phyloP scores from a whole-genome alignment of 92 coral and sea anemone genomes.

The Blastomussa wellsi region DNA sequence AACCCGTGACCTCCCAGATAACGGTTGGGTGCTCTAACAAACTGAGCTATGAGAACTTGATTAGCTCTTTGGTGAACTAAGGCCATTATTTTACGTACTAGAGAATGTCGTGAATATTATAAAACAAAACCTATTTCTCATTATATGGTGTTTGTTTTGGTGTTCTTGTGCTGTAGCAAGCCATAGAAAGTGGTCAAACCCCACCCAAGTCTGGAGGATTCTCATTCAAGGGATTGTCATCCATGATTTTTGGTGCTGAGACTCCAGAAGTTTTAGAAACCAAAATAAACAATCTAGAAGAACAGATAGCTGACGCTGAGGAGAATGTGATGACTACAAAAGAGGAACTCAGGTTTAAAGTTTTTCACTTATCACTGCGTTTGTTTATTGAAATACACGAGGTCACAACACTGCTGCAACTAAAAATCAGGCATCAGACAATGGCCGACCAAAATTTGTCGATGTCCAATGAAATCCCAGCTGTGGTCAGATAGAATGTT shows the following conservation, averaged over 20 bases:
- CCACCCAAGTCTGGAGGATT: constrained; percentile 81
- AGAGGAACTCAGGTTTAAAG: constrained; percentile 81
- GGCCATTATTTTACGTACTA: no score
- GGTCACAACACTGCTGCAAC: no score
- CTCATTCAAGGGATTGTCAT: constrained; percentile 89
- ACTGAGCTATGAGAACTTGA: no score
- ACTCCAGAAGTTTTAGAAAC: constrained; percentile 80
- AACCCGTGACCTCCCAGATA: no score
- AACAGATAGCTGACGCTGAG: constrained; percentile 89
- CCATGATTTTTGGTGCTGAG: constrained; percentile 97
- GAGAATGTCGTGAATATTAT: no score
- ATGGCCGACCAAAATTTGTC: no score
- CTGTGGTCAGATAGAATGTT: no score
- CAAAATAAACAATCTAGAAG: constrained; percentile 75
- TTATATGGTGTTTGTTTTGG: not conserved
- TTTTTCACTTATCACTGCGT: not conserved
- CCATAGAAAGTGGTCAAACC: constrained; percentile 77
- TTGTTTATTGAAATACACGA: not conserved
- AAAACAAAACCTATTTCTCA: no score
- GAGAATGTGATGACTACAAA: constrained; percentile 68
- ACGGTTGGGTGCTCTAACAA: no score
- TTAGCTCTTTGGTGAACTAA: no score
- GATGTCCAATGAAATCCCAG: no score
- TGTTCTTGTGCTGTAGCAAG: constrained; percentile 34
- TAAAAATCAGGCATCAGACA: no score